Base-by-base conservation (phyloP, 2,113 vertebrate genomes). In the Burhinus oedicnemus region DNA sequence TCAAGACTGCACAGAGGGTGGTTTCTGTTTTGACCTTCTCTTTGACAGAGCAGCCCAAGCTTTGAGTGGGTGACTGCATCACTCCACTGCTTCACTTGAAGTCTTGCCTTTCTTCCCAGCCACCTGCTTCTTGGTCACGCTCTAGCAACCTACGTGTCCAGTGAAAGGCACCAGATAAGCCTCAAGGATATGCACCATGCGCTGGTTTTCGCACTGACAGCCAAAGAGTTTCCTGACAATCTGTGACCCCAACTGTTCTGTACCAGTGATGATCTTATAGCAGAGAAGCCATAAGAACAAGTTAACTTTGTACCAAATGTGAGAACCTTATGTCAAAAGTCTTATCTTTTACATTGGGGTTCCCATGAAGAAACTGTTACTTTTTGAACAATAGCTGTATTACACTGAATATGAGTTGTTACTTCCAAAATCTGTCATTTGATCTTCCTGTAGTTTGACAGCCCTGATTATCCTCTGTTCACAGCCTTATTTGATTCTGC, bases 191-290 rank as follows among this genome's bases (percentile, higher is more conserved):
- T 19, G 65, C 19, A 27, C 61, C 20, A 0, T 2, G 65, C 15
- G 3, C 68, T 1, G 0, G 18, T 75, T 54, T 83, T 58, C 1
- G 0, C 57, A 60, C 91, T 51, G 91, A 82, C 61, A 30, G 95
- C 97, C 97, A 95, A 97, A 97, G 95, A 95, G 83, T 51, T 80
- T 93, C 72, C 83, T 70, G 96, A 93, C 94, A 93, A 74, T 95
- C 96, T 89, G 95, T 79, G 74, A 76, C 54, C 89, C 93, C 91
- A 89, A 6, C 74, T 91, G 84, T 80, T 95, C 80, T 72, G 77
- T 22, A 40, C 72, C 25, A 8, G 62, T 44, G 45, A 75, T 0
- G 10, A 64, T 29, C 42, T 12, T 11, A 13, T 4, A 71, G 83
- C 55, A 34, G 86, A 81, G 91, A 80, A 95, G 97, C 96, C 96